Evolutionary conservation across 2,797 vertebrate genomes (phyloP), one percentile per base, ranked within the genome.

Genomic region (Acestrorhynchus altus): DNA sequence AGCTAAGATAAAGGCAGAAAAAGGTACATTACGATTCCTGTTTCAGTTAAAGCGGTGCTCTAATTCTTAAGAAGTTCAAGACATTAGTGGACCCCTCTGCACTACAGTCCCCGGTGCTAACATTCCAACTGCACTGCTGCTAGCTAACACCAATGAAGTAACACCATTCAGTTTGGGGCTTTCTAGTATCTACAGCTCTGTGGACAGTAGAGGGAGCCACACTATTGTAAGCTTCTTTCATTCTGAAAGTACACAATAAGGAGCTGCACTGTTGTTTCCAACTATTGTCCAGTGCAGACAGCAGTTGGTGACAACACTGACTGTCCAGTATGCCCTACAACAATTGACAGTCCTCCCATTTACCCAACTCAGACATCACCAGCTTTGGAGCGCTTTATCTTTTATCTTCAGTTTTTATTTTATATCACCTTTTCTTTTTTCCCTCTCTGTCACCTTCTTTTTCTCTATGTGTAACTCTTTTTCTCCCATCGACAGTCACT

Each of bases 371-470:
- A 67, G 39, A 24, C n/a, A 10, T 35, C 59, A 61, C 16, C 13
- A 40, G 60, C 35, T n/a, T 40, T 44, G 31, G 6, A 35, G 42
- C 24, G 42, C 42, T 28, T 47, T 66, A 0, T 66, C 12, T 46
- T 31, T 22, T 22, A 8, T n/a, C 8, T 22, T 22, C 35, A n/a
- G n/a, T n/a, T n/a, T n/a, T 56, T 28, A 46, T 44, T 26, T 2
- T 22, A 65, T 84, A 47, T 59, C 10, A 63, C 60, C 42, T 22
- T 22, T 68, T 66, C 44, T 11, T 54, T 63, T 59, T 65, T 67
- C 20, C 39, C 18, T 78, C 54, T 28, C 47, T 65, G 68, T 70
- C 46, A 74, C n/a, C 86, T 10, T 56, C 68, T 60, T 71, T 67
- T 26, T 47, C n/a, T n/a, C n/a, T n/a, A n/a, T n/a, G n/a, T n/a